Percentiles rank a stretch among this genome's conserved stretches.
Evolutionary conservation across 1,140 invertebrate genomes (phyloP).

Genomic region (Heliconius himera): DNA sequence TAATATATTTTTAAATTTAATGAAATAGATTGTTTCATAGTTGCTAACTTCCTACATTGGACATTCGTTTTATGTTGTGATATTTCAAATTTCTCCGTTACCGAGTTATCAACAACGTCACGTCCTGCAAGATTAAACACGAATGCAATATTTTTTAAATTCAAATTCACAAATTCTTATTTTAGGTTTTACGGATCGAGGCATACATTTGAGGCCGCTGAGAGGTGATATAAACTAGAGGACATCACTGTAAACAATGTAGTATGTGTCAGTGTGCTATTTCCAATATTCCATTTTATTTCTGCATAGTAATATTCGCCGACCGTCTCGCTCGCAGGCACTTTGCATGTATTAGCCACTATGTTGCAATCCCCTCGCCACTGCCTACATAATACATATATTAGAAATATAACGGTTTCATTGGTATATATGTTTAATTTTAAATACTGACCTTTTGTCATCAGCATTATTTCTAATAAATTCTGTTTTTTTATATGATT

Average conservation of each 20-base stretch:
- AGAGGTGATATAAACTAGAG: constrained; percentile 29
- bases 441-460: background rate
- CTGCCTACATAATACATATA: background rate
- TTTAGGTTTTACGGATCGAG: constrained; percentile 25
- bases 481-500: no score
- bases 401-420: background rate
- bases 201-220: constrained; percentile 27
- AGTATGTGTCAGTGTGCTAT: constrained; percentile 21
- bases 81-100: no score
- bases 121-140: background rate
- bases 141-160: background rate
- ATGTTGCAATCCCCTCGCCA: constrained; percentile 32
- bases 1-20: no score
- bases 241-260: constrained; percentile 31
- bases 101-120: no score
- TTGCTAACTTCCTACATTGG: no score
- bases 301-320: constrained; percentile 30
- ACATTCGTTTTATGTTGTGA: no score
- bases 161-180: constrained; percentile 13
- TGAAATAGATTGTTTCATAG: no score
- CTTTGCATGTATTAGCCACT: constrained; percentile 32
- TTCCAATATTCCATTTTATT: constrained; percentile 35
- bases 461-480: background rate
- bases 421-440: background rate
- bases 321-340: constrained; percentile 5